Evolutionary conservation across 2,113 vertebrate genomes (phyloP).

Genomic region (Trochalopteron elliotii): DNA sequence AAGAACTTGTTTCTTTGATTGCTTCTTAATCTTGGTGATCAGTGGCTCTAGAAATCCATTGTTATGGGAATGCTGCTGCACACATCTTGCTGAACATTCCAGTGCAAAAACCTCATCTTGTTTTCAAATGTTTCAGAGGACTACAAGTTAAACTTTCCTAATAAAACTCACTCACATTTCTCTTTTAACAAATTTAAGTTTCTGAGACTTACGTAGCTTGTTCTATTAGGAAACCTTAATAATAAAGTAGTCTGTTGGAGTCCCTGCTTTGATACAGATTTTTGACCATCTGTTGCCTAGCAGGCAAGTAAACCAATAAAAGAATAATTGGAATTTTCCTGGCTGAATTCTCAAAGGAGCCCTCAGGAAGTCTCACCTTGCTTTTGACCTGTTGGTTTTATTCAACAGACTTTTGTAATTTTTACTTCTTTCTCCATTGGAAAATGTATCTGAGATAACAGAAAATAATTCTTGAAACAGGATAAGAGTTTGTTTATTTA

Average conservation of each 20-base stretch:
- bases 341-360: not conserved
- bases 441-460: not conserved
- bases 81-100: not conserved
- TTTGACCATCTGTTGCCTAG: constrained; percentile 37
- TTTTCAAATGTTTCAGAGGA: not conserved
- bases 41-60: not conserved
- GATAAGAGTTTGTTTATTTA: not conserved
- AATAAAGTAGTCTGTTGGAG: not conserved
- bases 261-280: not conserved
- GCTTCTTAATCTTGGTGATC: not conserved
- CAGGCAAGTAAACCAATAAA: constrained; percentile 23
- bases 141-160: not conserved
- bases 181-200: not conserved
- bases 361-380: constrained; percentile 11
- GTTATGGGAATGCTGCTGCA: not conserved
- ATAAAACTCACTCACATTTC: not conserved
- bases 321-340: constrained; percentile 6
- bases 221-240: not conserved
- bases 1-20: not conserved
- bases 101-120: not conserved
- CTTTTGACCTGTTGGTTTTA: constrained; percentile 28
- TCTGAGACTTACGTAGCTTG: not conserved
- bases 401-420: not conserved
- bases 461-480: not conserved
- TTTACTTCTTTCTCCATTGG: not conserved